These are phyloP conservation scores for Coreoperca whiteheadi DNA, from an alignment of 2,113 vertebrate genomes.

Conservation along the genomic window DNA sequence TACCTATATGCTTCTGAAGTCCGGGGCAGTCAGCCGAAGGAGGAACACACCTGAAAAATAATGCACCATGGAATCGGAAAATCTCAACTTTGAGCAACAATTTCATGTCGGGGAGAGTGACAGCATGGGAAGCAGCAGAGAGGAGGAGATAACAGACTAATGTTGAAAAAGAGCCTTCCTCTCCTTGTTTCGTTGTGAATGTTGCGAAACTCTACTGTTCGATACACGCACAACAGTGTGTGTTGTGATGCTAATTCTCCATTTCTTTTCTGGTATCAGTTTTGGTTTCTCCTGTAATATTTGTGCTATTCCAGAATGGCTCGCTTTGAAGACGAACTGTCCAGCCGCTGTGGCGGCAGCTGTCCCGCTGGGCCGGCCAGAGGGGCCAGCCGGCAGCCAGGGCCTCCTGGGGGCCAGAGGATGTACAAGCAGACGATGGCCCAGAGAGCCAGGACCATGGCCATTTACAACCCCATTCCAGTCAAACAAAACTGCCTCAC, in stretches of 20 bases:
- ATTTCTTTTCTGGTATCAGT: conserved; percentile 81
- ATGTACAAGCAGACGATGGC: conserved; percentile 97
- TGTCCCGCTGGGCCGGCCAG: conserved; percentile 84
- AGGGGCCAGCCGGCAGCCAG: conserved; percentile 88
- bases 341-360: conserved; percentile 88
- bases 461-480: conserved; percentile 98
- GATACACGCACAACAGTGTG: conserved; percentile 56
- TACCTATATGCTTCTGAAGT: neutral
- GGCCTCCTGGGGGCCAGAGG: conserved; percentile 88
- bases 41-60: conserved; percentile 56
- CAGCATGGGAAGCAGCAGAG: conserved; percentile 43
- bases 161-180: conserved; percentile 8
- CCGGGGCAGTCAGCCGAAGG: conserved; percentile 16
- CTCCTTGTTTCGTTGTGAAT: conserved; percentile 38
- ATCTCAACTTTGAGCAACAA: conserved; percentile 73
- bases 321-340: conserved; percentile 94
- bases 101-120: conserved; percentile 29
- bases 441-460: conserved; percentile 97
- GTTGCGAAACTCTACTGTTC: too few species aligned
- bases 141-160: conserved; percentile 8
- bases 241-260: conserved; percentile 91
- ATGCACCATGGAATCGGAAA: conserved; percentile 69
- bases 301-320: conserved; percentile 88
- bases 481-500: conserved; percentile 98
- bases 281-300: conserved; percentile 85